These are phyloP conservation scores for Pherbina coryleti DNA, from an alignment of 2,888 invertebrate genomes.

Conservation along the genomic window DNA sequence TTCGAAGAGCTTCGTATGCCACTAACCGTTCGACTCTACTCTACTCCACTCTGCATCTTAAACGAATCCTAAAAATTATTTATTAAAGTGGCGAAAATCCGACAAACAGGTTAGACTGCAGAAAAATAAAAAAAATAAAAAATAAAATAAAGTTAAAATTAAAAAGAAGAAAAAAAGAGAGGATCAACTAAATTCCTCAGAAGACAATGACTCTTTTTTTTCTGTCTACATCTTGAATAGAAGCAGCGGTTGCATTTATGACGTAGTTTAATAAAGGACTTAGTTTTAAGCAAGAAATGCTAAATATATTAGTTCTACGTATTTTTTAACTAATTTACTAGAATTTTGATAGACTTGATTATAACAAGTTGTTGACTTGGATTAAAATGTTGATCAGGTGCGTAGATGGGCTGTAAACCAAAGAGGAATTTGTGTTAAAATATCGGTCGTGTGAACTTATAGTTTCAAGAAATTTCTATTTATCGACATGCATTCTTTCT, in stretches of 20 bases:
- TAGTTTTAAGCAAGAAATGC: no score
- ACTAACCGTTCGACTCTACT: not conserved
- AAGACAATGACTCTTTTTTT: conserved; percentile 45
- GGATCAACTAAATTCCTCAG: conserved; percentile 55
- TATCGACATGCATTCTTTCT: no score
- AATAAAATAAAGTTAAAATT: not conserved
- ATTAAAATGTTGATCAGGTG: no score
- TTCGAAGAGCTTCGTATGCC: not conserved
- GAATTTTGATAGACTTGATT: no score
- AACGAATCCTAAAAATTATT: conserved; percentile 67
- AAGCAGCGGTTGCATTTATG: not conserved
- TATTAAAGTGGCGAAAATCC: conserved; percentile 66
- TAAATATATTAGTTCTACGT: no score
- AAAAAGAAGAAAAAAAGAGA: conserved; percentile 37
- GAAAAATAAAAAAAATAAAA: conserved; percentile 16
- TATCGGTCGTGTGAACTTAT: no score
- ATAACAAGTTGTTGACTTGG: no score
- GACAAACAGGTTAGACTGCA: conserved; percentile 64
- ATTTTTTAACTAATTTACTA: no score
- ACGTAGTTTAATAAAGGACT: not conserved
- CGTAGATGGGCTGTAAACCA: no score
- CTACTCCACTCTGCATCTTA: conserved; percentile 18
- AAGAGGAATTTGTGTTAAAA: no score
- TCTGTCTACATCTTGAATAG: not conserved
- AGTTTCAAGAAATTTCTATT: no score